phyloP scores from a whole-genome alignment of 2,113 vertebrate species.

The Lepus americanus region DNA sequence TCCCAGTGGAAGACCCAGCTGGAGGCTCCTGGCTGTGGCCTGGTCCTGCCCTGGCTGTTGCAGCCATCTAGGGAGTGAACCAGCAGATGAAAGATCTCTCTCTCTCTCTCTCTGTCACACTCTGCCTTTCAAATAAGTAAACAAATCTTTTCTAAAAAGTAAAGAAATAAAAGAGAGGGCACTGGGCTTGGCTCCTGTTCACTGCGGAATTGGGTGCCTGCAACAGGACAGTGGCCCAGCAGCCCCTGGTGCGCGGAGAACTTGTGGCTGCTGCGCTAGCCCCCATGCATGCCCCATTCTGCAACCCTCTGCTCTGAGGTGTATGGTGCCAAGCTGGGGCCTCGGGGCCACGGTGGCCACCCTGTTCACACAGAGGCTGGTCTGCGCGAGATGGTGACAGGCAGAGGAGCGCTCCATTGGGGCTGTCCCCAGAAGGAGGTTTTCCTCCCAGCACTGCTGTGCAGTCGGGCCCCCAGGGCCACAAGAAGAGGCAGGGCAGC shows the following conservation, averaged over 20 bases:
- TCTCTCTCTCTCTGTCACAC: too few species aligned
- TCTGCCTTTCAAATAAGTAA: too few species aligned
- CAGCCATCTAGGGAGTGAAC: too few species aligned
- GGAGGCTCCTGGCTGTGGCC: too few species aligned
- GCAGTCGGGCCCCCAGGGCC: rapidly evolving
- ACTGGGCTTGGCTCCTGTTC: not conserved
- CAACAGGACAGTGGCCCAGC: not conserved
- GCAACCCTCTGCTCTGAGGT: not conserved
- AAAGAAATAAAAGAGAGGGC: too few species aligned
- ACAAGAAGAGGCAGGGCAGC: not conserved
- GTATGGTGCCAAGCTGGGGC: not conserved
- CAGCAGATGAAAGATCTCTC: too few species aligned
- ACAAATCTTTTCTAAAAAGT: too few species aligned
- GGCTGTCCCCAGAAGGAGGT: not conserved
- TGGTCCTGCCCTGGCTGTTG: too few species aligned
- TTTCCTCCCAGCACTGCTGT: not conserved
- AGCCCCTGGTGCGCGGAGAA: not conserved
- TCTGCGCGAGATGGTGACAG: not conserved
- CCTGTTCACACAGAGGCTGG: not conserved
- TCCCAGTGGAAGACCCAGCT: too few species aligned
- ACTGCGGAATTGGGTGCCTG: not conserved
- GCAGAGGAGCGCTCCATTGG: not conserved
- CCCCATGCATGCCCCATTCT: rapidly evolving
- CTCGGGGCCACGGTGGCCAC: not conserved
- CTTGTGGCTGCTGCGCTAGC: not conserved